Base-by-base conservation (phyloP, 2,113 vertebrate species). In the Aramus guarauna region DNA sequence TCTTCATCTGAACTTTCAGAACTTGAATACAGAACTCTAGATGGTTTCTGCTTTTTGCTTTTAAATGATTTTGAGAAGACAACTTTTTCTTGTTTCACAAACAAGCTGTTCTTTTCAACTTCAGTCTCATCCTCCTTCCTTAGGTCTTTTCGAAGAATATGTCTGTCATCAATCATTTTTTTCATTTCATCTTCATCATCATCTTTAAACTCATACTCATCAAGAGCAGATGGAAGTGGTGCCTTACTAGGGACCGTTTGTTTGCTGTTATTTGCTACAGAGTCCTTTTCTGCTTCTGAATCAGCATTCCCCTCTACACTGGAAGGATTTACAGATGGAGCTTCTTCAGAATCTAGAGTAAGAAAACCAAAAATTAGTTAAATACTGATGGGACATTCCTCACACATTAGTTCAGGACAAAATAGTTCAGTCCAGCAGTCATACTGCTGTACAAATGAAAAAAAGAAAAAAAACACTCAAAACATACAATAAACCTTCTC, bases 191-290 rank as follows among this genome's bases (percentile, higher is more conserved):
- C 97, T 34, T 98, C 98, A 45, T 98, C 98, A 59, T 98, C 98
- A 45, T 99, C 99, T 97, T 99, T 99, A 97, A 99, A 99, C 90
- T 99, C 99, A 30, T 99, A 99, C 84, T 99, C 99, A 95, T 99
- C 99, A 95, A 99, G 97, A 68, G 99, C 99, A 47, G 98, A 98
- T 66, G 99, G 98, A 76, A 98, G 97, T 43, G 98, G 91, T 69
- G 96, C 98, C 91, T 99, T 99, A 85, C 85, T 98, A 13, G 98
- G 91, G 85, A 96, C 97, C 4, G 82, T 83, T 1, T 98, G 98
- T 97, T 99, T 99, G 92, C 96, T 98, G 23, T 99, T 98, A 69
- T 97, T 98, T 36, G 97, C 92, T 62, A 97, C 78, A 11, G 98
- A 98, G 88, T 99, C 99, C 90, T 99, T 99, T 88, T 99, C 99